A percentile compares a stretch with the other conserved stretches of the same genome.
Conservation (phyloP, 2,888 invertebrate genomes). For the Pardosa pseudoannulata region DNA sequence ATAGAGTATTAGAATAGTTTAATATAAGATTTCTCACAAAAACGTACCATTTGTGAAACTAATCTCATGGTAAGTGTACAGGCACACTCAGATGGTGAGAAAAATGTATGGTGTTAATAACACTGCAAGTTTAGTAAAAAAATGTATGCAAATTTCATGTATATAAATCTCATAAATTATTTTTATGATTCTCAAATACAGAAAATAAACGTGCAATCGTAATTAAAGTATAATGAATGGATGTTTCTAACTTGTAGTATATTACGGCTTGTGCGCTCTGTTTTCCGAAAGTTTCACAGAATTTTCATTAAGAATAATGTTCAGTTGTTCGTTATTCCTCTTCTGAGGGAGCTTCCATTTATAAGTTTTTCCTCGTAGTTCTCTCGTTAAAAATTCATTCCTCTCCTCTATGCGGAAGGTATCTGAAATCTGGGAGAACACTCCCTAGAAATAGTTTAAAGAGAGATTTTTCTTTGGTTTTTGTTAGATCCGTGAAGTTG, state of each 20-base stretch:
- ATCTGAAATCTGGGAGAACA: background rate
- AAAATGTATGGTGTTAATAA: no score
- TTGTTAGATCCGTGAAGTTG: background rate
- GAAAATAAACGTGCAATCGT: background rate
- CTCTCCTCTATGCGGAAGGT: background rate
- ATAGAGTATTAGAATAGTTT: no score
- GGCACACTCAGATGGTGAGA: no score
- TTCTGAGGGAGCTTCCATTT: background rate
- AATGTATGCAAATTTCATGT: no score
- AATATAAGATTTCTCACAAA: no score
- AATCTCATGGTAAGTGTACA: no score
- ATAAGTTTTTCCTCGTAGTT: constrained; percentile 6
- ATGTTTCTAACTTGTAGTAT: constrained; percentile 3
- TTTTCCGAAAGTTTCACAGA: background rate
- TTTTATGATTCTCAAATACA: background rate
- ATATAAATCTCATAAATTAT: background rate
- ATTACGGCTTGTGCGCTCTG: background rate
- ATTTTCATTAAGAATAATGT: background rate
- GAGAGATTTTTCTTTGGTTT: background rate
- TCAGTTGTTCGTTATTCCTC: background rate
- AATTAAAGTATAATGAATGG: background rate
- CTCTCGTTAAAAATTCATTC: constrained; percentile 15
- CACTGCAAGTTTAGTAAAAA: no score
- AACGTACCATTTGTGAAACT: no score
- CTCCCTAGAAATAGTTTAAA: background rate